Percentiles rank a stretch among this genome's conserved stretches.
phyloP scores from a whole-genome alignment of 2,797 vertebrate genomes.

The Protosalanx chinensis region DNA sequence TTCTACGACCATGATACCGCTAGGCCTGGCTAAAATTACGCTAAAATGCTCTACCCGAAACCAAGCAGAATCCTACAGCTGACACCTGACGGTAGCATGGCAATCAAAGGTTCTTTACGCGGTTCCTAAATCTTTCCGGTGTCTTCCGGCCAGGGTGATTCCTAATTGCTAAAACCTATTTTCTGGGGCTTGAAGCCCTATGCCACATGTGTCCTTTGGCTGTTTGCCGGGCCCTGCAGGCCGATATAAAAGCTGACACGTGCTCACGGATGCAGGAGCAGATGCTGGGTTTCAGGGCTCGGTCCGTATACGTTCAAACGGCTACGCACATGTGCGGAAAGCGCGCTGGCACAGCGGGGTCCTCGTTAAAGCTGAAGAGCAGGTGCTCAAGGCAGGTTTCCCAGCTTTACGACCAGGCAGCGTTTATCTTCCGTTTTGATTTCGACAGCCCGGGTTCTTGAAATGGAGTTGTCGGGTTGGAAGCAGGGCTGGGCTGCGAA shows the following conservation, averaged over 20 bases:
- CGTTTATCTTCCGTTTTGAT: not conserved
- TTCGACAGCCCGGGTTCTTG: not conserved
- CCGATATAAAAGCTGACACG: constrained; percentile 50
- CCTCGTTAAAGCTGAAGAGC: constrained; percentile 45
- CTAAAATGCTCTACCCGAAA: no score
- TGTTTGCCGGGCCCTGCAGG: constrained; percentile 46
- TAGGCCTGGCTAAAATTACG: no score
- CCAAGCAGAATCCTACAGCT: no score
- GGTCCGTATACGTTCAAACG: constrained; percentile 34
- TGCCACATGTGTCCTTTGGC: constrained; percentile 54
- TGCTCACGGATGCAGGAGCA: constrained; percentile 53
- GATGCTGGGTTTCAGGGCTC: constrained; percentile 53
- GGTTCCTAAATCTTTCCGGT: no score
- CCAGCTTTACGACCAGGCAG: constrained; percentile 41
- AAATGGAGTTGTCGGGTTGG: constrained; percentile 10
- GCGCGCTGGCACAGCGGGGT: constrained; percentile 20
- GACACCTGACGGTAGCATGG: no score
- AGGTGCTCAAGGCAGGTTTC: constrained; percentile 46
- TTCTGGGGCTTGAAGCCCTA: constrained; percentile 15
- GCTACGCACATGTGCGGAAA: constrained; percentile 35
- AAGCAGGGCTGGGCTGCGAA: no score
- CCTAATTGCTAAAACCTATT: not conserved
- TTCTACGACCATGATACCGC: no score
- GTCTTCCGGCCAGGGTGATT: constrained; percentile 19
- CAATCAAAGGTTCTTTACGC: no score